Evolutionary conservation across 1,140 invertebrate species (phyloP).

Genomic region (Goniozus legneri): DNA sequence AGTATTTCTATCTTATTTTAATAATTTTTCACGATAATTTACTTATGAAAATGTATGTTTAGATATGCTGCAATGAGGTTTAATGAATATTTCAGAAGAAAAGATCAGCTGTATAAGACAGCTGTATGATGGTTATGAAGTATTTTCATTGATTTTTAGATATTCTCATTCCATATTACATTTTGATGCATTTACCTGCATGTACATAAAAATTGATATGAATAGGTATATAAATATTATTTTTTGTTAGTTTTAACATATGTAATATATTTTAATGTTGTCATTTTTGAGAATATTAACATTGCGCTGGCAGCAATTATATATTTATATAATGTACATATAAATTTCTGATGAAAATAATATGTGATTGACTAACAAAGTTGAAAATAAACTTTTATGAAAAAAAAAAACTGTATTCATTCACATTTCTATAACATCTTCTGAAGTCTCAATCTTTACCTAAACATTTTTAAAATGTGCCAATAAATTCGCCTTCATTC

Average conservation of each 20-base stretch:
- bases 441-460: no score
- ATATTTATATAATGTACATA: neutral
- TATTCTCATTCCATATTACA: constrained; percentile 1
- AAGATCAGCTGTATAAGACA: constrained; percentile 31
- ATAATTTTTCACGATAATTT: constrained; percentile 5
- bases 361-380: neutral
- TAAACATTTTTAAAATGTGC: no score
- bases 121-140: constrained; percentile 6
- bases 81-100: constrained; percentile 62
- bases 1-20: constrained; percentile 35
- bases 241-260: constrained; percentile 27
- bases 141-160: constrained; percentile 10
- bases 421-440: no score
- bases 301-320: neutral
- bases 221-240: constrained; percentile 20
- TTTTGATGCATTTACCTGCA: constrained; percentile 3
- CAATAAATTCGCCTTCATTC: no score
- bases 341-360: neutral
- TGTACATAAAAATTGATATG: constrained; percentile 18
- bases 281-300: neutral
- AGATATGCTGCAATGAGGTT: constrained; percentile 68
- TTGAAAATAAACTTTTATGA: neutral
- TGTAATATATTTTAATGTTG: constrained; percentile 18
- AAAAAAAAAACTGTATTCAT: no score
- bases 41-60: constrained; percentile 18